Percentiles rank a stretch among this genome's conserved stretches.
Evolutionary conservation across 2,113 vertebrate species (phyloP).

Genomic region (Ophthalmolycus amberensis): DNA sequence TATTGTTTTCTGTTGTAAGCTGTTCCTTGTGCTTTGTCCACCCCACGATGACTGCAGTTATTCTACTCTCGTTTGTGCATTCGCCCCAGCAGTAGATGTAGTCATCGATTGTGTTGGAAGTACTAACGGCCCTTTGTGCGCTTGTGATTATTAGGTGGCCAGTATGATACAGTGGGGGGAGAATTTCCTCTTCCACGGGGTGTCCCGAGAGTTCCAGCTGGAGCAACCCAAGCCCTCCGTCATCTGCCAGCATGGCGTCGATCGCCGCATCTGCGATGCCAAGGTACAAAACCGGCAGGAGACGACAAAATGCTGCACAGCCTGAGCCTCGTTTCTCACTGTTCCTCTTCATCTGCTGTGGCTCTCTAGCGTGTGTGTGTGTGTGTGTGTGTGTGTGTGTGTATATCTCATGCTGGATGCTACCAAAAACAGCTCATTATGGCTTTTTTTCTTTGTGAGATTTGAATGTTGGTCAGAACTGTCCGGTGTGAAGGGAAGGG

Average conservation of each 20-base stretch:
- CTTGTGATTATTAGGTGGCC: constrained; percentile 82
- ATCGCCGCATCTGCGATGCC: constrained; percentile 91
- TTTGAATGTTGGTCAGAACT: constrained; percentile 20
- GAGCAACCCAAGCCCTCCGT: constrained; percentile 93
- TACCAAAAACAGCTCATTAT: constrained; percentile 42
- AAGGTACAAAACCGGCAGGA: constrained; percentile 84
- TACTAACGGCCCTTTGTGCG: background rate
- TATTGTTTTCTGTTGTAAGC: background rate
- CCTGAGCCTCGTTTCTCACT: background rate
- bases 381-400: background rate
- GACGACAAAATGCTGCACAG: background rate
- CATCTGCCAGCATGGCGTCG: constrained; percentile 95
- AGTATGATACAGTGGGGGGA: constrained; percentile 94
- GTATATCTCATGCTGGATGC: constrained; percentile 5
- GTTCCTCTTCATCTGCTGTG: background rate
- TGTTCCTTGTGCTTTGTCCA: background rate
- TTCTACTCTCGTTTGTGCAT: background rate
- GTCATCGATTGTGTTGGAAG: background rate
- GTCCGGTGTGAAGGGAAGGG: constrained; percentile 26
- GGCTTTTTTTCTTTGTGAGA: constrained; percentile 15
- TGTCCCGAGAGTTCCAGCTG: constrained; percentile 95
- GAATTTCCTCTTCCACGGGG: constrained; percentile 93
- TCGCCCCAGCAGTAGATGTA: background rate
- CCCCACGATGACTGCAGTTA: background rate
- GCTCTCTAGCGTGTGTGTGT: background rate